A percentile compares a stretch with the other conserved stretches of the same genome.
These are phyloP conservation scores for Oryzaephilus surinamensis DNA, from an alignment of 1,140 invertebrate genomes.

Conservation along the genomic window DNA sequence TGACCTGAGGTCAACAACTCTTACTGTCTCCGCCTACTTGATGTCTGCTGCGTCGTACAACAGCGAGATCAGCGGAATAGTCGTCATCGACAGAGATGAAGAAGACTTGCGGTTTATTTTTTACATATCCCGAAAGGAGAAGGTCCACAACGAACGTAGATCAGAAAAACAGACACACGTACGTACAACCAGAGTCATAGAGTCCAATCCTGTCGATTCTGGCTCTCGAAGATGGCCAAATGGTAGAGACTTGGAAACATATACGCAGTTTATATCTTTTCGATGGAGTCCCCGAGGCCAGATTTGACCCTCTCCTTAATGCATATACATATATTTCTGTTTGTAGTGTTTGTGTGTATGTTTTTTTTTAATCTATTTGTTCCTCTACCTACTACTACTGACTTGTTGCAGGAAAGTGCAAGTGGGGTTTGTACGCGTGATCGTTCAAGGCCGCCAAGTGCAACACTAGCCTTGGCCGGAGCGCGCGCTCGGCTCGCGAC, in stretches of 20 bases:
- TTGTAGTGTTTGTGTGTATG: too few relatives aligned
- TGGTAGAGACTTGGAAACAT: too few relatives aligned
- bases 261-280: too few relatives aligned
- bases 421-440: conserved; percentile 29
- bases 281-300: too few relatives aligned
- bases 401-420: conserved; percentile 32
- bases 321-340: too few relatives aligned
- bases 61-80: conserved; percentile 18
- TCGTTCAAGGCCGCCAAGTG: conserved; percentile 33
- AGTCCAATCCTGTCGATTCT: not conserved
- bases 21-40: conserved; percentile 34
- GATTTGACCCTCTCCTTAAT: too few relatives aligned
- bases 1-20: conserved; percentile 38
- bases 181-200: not conserved
- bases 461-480: conserved; percentile 23
- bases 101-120: too few relatives aligned
- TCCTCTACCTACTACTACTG: too few relatives aligned
- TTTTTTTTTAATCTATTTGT: too few relatives aligned
- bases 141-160: conserved; percentile 9
- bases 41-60: conserved; percentile 28
- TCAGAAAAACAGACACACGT: conserved; percentile 11
- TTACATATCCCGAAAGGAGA: too few relatives aligned
- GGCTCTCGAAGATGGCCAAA: not conserved
- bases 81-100: too few relatives aligned
- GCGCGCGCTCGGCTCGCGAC: conserved; percentile 29